These are phyloP conservation scores for Liparis tanakae DNA, from an alignment of 2,797 vertebrate species.

Conservation along the genomic window DNA sequence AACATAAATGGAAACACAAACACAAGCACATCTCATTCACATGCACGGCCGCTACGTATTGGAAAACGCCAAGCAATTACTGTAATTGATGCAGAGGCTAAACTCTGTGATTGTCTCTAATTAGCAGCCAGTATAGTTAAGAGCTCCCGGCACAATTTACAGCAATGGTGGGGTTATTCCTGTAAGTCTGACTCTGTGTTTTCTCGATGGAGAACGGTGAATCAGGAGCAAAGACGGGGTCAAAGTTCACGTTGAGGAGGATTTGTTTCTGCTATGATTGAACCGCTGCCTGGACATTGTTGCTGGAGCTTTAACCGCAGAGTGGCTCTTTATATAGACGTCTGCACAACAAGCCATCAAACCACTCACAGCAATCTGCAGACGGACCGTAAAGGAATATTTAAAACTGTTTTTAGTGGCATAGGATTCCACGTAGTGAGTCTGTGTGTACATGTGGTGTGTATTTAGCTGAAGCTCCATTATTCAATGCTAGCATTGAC, in stretches of 20 bases:
- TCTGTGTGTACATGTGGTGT: background rate
- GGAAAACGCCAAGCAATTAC: slow-evolving; percentile 79
- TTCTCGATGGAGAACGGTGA: slow-evolving; percentile 58
- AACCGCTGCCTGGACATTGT: slow-evolving; percentile 61
- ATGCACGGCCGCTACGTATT: slow-evolving; percentile 58
- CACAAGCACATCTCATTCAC: slow-evolving; percentile 45
- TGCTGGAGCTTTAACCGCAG: slow-evolving; percentile 50
- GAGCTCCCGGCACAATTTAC: slow-evolving; percentile 58
- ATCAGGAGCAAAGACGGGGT: slow-evolving; percentile 51
- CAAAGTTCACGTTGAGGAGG: slow-evolving; percentile 56
- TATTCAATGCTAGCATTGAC: background rate
- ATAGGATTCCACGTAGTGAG: background rate
- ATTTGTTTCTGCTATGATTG: slow-evolving; percentile 69
- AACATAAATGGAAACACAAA: slow-evolving; percentile 19
- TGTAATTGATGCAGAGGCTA: slow-evolving; percentile 70
- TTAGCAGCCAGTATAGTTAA: slow-evolving; percentile 72
- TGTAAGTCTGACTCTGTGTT: slow-evolving; percentile 35
- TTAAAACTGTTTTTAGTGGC: slow-evolving; percentile 5
- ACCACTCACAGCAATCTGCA: slow-evolving; percentile 45
- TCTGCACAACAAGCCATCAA: slow-evolving; percentile 37
- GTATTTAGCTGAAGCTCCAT: background rate
- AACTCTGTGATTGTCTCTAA: slow-evolving; percentile 74
- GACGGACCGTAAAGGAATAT: slow-evolving; percentile 19
- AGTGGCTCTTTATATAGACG: slow-evolving; percentile 48
- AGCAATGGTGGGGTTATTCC: slow-evolving; percentile 36